Evolutionary conservation across 2,797 vertebrate genomes (phyloP).

Genomic region (Micropoecilia bifurca): DNA sequence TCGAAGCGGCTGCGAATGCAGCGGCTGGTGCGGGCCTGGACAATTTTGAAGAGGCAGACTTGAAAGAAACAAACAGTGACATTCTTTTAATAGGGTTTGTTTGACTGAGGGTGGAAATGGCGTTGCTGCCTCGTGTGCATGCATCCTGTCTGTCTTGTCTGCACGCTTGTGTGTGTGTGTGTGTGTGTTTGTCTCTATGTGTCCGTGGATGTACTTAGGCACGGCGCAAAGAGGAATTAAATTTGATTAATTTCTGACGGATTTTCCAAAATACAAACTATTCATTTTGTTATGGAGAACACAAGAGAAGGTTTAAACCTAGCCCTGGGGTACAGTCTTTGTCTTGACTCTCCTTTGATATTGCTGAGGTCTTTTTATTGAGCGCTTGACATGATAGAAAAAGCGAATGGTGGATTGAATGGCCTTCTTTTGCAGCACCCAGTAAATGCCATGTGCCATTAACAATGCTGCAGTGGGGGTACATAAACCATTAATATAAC

Average conservation of each 20-base stretch:
- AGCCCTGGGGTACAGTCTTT: constrained; percentile 78
- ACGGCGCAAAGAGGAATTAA: constrained; percentile 74
- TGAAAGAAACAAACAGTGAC: constrained; percentile 66
- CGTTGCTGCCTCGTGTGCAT: constrained; percentile 60
- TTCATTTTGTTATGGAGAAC: constrained; percentile 78
- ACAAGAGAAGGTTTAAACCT: constrained; percentile 80
- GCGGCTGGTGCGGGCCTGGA: constrained; percentile 46
- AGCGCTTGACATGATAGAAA: constrained; percentile 84
- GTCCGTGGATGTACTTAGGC: constrained; percentile 67
- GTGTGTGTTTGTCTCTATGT: constrained; percentile 52
- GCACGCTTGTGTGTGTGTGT: constrained; percentile 51
- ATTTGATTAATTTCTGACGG: constrained; percentile 80
- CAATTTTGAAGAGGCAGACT: constrained; percentile 62
- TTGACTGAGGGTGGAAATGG: constrained; percentile 45
- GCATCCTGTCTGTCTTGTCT: constrained; percentile 12
- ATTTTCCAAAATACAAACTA: constrained; percentile 80
- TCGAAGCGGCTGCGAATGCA: constrained; percentile 59
- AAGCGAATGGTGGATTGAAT: constrained; percentile 82
- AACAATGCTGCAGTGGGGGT: constrained; percentile 81
- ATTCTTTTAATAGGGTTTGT: constrained; percentile 75
- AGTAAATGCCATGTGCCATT: constrained; percentile 85
- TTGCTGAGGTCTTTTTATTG: constrained; percentile 82
- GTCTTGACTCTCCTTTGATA: constrained; percentile 81
- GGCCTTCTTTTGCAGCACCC: constrained; percentile 77
- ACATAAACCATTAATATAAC: constrained; percentile 85